Evolutionary conservation across 2,888 invertebrate species (phyloP).

Genomic region (Leptinotarsa juncta): DNA sequence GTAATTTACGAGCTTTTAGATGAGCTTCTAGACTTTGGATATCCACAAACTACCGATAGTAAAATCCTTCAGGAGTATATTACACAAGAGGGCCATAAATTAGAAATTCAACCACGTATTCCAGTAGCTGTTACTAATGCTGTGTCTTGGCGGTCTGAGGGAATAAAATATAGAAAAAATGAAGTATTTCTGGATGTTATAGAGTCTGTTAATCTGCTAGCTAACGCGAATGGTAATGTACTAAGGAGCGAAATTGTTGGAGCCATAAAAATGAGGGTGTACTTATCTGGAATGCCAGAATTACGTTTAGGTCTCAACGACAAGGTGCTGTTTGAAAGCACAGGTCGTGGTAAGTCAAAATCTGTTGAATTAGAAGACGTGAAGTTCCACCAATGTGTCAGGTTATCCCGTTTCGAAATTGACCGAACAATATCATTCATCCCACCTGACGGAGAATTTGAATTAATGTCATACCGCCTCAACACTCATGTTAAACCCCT

Average conservation of each 20-base stretch:
- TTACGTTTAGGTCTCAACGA: constrained; percentile 95
- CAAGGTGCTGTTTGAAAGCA: constrained; percentile 97
- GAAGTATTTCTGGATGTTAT: constrained; percentile 99
- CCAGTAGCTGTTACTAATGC: constrained; percentile 99
- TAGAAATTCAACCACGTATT: constrained; percentile 95
- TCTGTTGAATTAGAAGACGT: constrained; percentile 98
- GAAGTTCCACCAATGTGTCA: constrained; percentile 98
- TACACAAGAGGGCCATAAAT: constrained; percentile 97
- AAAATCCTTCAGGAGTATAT: constrained; percentile 98
- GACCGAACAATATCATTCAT: constrained; percentile 98
- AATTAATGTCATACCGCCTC: constrained; percentile 96
- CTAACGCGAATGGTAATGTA: constrained; percentile 96
- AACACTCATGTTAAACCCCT: constrained; percentile 96
- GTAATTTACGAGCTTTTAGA: constrained; percentile 97
- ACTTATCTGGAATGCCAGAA: constrained; percentile 98
- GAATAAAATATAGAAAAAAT: constrained; percentile 98
- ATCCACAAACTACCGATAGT: constrained; percentile 98
- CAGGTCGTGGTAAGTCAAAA: constrained; percentile 96
- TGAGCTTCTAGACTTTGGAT: constrained; percentile 97
- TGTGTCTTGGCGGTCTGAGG: constrained; percentile 98
- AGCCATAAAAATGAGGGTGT: constrained; percentile 98
- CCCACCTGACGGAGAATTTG: constrained; percentile 99
- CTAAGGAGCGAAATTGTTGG: constrained; percentile 98
- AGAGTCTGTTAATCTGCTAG: constrained; percentile 95
- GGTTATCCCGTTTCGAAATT: constrained; percentile 96